These are phyloP conservation scores for Tangara arthus DNA, from an alignment of 2,797 vertebrate genomes.

Conservation along the genomic window DNA sequence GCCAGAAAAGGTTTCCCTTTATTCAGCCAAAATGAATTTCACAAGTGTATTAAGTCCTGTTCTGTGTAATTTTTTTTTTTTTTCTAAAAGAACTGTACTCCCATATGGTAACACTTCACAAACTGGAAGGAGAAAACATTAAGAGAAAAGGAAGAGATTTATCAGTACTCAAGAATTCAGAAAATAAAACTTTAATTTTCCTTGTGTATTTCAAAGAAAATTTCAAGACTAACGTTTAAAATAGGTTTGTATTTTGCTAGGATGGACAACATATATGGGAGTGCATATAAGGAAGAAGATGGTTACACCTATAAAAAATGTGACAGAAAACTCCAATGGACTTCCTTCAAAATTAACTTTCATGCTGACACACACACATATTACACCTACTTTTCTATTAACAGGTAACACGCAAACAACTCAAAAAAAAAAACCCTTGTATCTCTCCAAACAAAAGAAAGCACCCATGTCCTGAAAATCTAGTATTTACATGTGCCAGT, in stretches of 20 bases:
- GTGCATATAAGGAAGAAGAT: background rate
- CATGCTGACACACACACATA: background rate
- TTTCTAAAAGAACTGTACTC: background rate
- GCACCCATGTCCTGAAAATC: background rate
- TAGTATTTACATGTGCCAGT: background rate
- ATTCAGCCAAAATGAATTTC: conserved; percentile 7
- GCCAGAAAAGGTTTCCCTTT: background rate
- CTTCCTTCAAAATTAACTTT: background rate
- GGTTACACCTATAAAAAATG: background rate
- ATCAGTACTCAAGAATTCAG: background rate
- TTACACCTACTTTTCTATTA: background rate
- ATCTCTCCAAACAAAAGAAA: background rate
- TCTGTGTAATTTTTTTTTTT: background rate
- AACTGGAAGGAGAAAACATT: background rate
- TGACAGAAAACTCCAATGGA: background rate
- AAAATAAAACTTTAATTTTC: background rate
- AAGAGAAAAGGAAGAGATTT: background rate
- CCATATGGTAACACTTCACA: background rate
- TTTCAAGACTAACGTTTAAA: background rate
- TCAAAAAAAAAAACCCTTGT: background rate
- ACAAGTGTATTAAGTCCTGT: background rate
- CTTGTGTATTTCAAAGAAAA: background rate
- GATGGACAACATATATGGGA: background rate
- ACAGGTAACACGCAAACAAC: background rate
- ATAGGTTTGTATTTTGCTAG: background rate